Base-by-base conservation (phyloP, 1,140 invertebrate genomes). In the Ceratina calcarata region DNA sequence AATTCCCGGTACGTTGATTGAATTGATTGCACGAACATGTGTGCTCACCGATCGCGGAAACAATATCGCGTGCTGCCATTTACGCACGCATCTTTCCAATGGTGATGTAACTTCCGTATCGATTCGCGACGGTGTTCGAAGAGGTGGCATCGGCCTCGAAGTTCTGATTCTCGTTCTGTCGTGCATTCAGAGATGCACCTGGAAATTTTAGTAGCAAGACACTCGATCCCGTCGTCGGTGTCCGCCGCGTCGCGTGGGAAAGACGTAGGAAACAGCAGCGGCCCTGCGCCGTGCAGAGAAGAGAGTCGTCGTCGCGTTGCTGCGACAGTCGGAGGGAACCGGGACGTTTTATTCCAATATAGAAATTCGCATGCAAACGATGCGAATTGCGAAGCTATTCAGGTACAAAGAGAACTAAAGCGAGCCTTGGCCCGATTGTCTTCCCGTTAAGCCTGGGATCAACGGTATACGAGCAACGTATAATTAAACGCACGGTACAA, bases 281-380 rank as follows among this genome's bases (percentile, higher is more conserved):
- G 37, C 3, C 10, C n/a, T n/a, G n/a, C n/a, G n/a, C n/a, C n/a
- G n/a, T n/a, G n/a, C n/a, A n/a, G n/a, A n/a, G n/a, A n/a, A n/a
- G n/a, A n/a, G n/a, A n/a, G 37, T 45, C 37, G 37, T 10, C 37
- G 37, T 7, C 27, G 8, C 12, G 32, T n/a, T n/a, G n/a, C n/a
- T n/a, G n/a, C 16, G 18, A 75, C 22, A 20, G 24, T 18, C 51
- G 45, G 27, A 32, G 27, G 27, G 27, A 32, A 32, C 6, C 61
- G 10, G 15, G 24, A 81, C 20, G 60, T 78, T 77, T 81, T 76
- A 68, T 80, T 49, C 78, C 32, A 18, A 32, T 71, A 61, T 78
- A 78, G 58, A 78, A 78, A 78, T 81, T 81, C 80, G 57, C 67
- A 71, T 78, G 66, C 74, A 58, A 81, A 70, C 55, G 62, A 66